Conservation (phyloP, 92 coral and sea anemone genomes). For the Metridium senile region DNA sequence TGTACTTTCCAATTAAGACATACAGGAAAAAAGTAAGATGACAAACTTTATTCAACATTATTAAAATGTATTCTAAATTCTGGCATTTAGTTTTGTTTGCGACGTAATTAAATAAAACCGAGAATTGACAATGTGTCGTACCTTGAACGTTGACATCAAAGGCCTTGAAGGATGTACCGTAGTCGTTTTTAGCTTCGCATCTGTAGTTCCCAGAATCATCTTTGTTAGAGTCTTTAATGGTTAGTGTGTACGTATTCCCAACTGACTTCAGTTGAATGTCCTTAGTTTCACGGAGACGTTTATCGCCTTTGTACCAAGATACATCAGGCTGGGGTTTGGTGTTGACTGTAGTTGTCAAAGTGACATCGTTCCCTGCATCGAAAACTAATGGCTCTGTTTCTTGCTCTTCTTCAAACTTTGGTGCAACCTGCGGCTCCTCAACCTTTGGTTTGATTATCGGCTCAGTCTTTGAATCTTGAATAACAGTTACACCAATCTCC, state of each 20-base stretch:
- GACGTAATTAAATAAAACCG: not conserved
- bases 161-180: conserved; percentile 48
- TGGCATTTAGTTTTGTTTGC: no score
- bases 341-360: conserved; percentile 21
- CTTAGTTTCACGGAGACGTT: conserved; percentile 44
- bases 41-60: no score
- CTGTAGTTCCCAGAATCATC: conserved; percentile 62
- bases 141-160: conserved; percentile 60
- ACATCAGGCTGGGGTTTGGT: conserved; percentile 55
- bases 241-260: conserved; percentile 46
- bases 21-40: no score
- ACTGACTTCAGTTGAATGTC: conserved; percentile 46
- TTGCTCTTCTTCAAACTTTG: conserved; percentile 40
- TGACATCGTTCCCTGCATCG: conserved; percentile 48
- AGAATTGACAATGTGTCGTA: not conserved
- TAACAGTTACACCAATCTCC: conserved; percentile 7
- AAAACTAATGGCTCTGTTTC: conserved; percentile 49
- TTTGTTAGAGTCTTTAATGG: conserved; percentile 28
- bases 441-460: not conserved
- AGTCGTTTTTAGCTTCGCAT: conserved; percentile 55
- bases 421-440: conserved; percentile 13
- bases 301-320: conserved; percentile 69
- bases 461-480: conserved; percentile 3
- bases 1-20: no score
- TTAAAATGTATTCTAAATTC: no score